Percentiles rank a stretch among this genome's conserved stretches.
phyloP scores from a whole-genome alignment of 2,888 invertebrate genomes.

The Ctenicera cuprea region DNA sequence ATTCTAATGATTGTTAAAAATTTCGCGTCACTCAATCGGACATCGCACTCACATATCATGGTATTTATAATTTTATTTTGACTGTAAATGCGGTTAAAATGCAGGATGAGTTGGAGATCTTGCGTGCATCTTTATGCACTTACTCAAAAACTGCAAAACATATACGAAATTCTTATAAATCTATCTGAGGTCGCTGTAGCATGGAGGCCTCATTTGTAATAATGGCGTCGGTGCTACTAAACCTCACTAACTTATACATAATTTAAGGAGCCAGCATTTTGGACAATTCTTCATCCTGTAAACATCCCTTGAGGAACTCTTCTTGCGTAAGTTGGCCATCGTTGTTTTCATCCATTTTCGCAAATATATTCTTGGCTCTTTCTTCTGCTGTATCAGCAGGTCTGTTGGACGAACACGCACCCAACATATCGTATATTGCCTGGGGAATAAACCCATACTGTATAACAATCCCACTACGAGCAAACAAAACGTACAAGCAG shows the following conservation, averaged over 20 bases:
- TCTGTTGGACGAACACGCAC: constrained; percentile 95
- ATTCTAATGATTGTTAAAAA: constrained; percentile 49
- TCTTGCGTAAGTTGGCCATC: constrained; percentile 98
- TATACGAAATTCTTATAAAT: constrained; percentile 46
- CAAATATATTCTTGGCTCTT: constrained; percentile 98
- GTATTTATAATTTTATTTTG: not conserved
- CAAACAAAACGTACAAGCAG: constrained; percentile 10
- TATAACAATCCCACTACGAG: constrained; percentile 26
- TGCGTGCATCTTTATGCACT: constrained; percentile 29
- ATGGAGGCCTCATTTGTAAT: constrained; percentile 23
- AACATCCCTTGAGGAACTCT: constrained; percentile 98
- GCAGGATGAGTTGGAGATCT: constrained; percentile 34
- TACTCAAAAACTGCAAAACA: constrained; percentile 17
- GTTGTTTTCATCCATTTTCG: constrained; percentile 99
- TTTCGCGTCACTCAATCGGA: constrained; percentile 42
- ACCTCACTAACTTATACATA: constrained; percentile 30
- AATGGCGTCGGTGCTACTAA: constrained; percentile 32
- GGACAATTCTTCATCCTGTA: constrained; percentile 96
- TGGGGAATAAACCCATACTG: constrained; percentile 72
- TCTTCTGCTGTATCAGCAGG: constrained; percentile 98
- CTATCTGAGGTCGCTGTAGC: constrained; percentile 31
- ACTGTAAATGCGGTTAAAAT: constrained; percentile 31
- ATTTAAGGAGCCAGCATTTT: constrained; percentile 95
- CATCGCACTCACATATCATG: constrained; percentile 31
- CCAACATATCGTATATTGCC: constrained; percentile 99